A percentile compares a stretch with the other conserved stretches of the same genome.
Conservation (phyloP, 2,797 vertebrate genomes). For the Eulemur mongoz region DNA sequence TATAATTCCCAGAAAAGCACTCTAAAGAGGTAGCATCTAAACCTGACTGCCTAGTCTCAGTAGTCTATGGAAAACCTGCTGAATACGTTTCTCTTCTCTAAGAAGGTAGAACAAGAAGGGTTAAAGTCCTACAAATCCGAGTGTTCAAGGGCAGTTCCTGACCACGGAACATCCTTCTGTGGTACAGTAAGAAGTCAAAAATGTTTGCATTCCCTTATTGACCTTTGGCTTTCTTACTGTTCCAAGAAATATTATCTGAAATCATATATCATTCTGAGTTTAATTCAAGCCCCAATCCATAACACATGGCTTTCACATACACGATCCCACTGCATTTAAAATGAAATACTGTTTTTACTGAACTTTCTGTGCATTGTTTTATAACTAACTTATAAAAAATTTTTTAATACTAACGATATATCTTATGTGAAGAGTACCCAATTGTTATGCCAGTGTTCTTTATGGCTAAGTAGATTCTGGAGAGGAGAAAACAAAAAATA, state of each 20-base stretch:
- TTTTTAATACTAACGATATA: background rate
- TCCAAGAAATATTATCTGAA: background rate
- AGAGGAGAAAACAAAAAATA: background rate
- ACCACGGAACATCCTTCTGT: background rate
- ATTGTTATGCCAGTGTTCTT: background rate
- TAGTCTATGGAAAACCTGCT: background rate
- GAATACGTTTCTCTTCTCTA: background rate
- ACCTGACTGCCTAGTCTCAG: background rate
- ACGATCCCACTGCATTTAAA: background rate
- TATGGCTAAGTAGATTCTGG: background rate
- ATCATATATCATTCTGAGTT: background rate
- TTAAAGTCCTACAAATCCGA: background rate
- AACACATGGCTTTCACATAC: background rate
- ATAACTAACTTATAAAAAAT: background rate
- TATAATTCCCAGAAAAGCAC: background rate
- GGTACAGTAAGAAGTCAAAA: too few species aligned
- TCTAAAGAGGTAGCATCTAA: background rate
- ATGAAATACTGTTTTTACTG: background rate
- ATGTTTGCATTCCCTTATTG: background rate
- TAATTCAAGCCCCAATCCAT: background rate
- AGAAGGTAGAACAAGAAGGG: background rate
- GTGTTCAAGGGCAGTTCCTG: background rate
- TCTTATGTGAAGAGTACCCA: background rate
- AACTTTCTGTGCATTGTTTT: background rate
- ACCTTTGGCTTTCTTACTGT: background rate